Evolutionary conservation across 2,113 vertebrate genomes (phyloP), one percentile per base, ranked within the genome.

Genomic region (Tautogolabrus adspersus): DNA sequence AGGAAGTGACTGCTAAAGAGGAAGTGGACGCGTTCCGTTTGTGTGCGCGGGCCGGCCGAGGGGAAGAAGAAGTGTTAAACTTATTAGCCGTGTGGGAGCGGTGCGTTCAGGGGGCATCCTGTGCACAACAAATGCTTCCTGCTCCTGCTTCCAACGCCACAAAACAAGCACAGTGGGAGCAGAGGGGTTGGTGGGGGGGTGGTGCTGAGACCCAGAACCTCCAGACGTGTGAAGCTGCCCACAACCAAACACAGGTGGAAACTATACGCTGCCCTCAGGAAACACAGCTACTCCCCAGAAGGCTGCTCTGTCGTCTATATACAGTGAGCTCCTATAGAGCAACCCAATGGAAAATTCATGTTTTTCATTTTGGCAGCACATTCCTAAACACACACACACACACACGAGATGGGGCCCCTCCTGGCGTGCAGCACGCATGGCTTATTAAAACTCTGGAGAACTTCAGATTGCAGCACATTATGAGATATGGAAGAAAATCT

Each of bases 41-140:
- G 88, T 87, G 82, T 76, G 26, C 26, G 26, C 26, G 26, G 26
- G 81, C 7, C 30, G 2, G 54, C 58, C 55, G 19, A 72, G 58
- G 11, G 91, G 91, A 92, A 93, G 85, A 78, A 82, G 79, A 94
- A 93, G 94, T 93, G 91, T 94, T 92, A 93, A 91, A 92, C 91
- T 93, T 94, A 92, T 90, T 87, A 91, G 87, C 62, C 47, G 67
- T 74, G 84, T 71, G 89, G 92, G 91, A 93, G 84, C 34, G 58
- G 71, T 69, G 87, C 71, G 51, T 89, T 91, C 21, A 70, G 66
- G 73, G 66, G 66, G 63, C 88, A 87, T 93, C 90, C 93, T 92
- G 93, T 93, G 79, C 85, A 89, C 86, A 85, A 84, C 84, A 87
- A 93, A 81, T 75, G 77, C 83, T 94, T 94, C 92, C 93, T 93